Conservation (phyloP, 2,888 invertebrate genomes). For the Drosophila barbarae region DNA sequence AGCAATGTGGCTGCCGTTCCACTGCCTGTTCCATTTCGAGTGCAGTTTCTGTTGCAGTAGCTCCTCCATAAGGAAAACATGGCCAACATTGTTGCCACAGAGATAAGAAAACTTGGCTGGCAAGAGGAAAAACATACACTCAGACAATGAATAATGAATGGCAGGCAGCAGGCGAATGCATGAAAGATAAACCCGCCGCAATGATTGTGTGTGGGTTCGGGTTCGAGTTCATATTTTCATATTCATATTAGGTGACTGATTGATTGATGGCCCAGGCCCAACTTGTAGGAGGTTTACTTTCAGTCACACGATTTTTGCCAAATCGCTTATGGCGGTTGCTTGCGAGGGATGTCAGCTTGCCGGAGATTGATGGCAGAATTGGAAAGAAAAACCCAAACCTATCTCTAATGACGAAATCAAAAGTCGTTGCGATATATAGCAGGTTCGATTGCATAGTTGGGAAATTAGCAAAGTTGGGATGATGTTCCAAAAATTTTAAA, state of each 20-base stretch:
- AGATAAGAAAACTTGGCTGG: conserved; percentile 33
- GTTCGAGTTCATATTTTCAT: conserved; percentile 36
- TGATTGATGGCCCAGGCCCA: conserved; percentile 36
- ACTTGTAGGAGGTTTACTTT: conserved; percentile 28
- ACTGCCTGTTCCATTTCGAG: conserved; percentile 25
- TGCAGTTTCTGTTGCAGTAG: conserved; percentile 36
- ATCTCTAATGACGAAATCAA: conserved; percentile 25
- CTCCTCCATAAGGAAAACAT: conserved; percentile 32
- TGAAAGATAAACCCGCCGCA: conserved; percentile 36
- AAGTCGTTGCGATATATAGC: conserved; percentile 5
- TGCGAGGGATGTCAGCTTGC: conserved; percentile 23
- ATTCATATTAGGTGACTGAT: conserved; percentile 42
- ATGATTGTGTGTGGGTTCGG: conserved; percentile 24
- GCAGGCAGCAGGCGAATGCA: conserved; percentile 20
- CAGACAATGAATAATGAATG: conserved; percentile 46
- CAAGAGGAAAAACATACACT: conserved; percentile 16
- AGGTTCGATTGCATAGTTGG: conserved; percentile 14
- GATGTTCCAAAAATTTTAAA: conserved; percentile 1
- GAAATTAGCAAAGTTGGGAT: conserved; percentile 12
- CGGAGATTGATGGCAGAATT: conserved; percentile 35
- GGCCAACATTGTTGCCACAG: conserved; percentile 36
- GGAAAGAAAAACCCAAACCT: conserved; percentile 27
- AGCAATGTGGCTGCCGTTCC: conserved; percentile 6
- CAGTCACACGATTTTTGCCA: conserved; percentile 32
- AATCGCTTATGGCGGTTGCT: conserved; percentile 21